Percentiles rank a stretch among this genome's conserved stretches.
Conservation (phyloP, 2,797 vertebrate species). For the Hippoglossus hippoglossus region DNA sequence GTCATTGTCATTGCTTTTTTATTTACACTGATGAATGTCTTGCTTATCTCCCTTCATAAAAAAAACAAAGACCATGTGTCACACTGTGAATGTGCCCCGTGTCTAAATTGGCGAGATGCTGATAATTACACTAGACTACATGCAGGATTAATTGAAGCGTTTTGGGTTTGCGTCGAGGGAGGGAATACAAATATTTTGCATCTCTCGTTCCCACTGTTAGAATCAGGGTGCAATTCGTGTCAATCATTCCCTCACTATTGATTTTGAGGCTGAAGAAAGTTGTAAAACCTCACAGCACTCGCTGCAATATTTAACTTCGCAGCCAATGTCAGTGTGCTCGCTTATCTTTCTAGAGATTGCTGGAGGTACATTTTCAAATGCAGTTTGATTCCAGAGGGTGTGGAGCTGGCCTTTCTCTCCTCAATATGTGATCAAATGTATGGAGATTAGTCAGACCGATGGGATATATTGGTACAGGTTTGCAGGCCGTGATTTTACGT, state of each 20-base stretch:
- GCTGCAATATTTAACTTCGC: constrained; percentile 4
- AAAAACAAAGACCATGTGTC: constrained; percentile 16
- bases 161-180: constrained; percentile 1
- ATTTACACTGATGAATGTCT: constrained; percentile 4
- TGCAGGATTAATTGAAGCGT: constrained; percentile 36
- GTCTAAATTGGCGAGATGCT: constrained; percentile 23
- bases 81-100: constrained; percentile 8
- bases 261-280: constrained; percentile 13
- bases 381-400: constrained; percentile 3
- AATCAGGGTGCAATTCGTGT: constrained; percentile 36
- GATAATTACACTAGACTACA: constrained; percentile 14
- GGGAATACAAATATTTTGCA: constrained; percentile 22
- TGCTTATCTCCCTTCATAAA: constrained; percentile 3
- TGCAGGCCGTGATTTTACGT: background rate
- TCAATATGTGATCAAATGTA: background rate
- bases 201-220: constrained; percentile 15
- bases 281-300: background rate
- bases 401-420: too few relatives aligned
- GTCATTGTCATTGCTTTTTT: background rate
- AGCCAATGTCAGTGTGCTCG: background rate
- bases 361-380: background rate
- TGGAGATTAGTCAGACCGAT: background rate
- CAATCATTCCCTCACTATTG: constrained; percentile 34
- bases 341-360: background rate
- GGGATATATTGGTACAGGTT: background rate